Conservation (phyloP, 2,113 vertebrate genomes). For the Poeciliopsis prolifica region DNA sequence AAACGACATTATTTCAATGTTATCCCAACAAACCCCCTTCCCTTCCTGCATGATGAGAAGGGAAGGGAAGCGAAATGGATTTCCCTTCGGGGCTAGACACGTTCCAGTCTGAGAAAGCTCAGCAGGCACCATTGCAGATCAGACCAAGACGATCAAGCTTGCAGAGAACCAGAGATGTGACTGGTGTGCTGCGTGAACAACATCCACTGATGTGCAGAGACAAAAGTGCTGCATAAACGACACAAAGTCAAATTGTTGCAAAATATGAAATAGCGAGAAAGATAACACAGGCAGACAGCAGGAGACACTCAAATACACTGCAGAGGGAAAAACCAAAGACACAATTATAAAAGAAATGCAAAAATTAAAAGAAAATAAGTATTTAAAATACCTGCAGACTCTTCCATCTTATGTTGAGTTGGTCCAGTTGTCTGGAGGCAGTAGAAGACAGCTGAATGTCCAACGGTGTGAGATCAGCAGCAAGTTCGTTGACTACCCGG, state of each 20-base stretch:
- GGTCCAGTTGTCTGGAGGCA: constrained; percentile 91
- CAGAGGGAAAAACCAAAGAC: constrained; percentile 12
- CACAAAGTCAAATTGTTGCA: not conserved
- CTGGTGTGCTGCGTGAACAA: constrained; percentile 22
- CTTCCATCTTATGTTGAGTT: constrained; percentile 96
- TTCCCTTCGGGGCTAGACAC: constrained; percentile 34
- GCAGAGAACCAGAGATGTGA: constrained; percentile 27
- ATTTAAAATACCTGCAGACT: constrained; percentile 85
- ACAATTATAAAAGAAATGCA: constrained; percentile 15
- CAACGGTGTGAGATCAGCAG: constrained; percentile 88
- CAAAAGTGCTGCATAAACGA: constrained; percentile 27
- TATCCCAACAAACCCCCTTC: constrained; percentile 16
- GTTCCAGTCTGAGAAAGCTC: constrained; percentile 32
- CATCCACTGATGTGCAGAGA: constrained; percentile 52
- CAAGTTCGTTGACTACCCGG: constrained; percentile 89
- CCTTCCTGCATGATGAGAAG: constrained; percentile 20
- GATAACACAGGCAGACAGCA: constrained; percentile 8
- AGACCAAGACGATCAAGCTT: constrained; percentile 16
- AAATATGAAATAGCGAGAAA: not conserved
- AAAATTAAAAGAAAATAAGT: not conserved
- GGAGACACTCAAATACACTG: not conserved
- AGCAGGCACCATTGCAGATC: constrained; percentile 32
- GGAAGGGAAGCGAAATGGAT: constrained; percentile 1
- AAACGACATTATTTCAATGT: not conserved
- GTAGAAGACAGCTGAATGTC: constrained; percentile 93